Base-by-base conservation (phyloP, 2,113 vertebrate species). In the Conger conger region DNA sequence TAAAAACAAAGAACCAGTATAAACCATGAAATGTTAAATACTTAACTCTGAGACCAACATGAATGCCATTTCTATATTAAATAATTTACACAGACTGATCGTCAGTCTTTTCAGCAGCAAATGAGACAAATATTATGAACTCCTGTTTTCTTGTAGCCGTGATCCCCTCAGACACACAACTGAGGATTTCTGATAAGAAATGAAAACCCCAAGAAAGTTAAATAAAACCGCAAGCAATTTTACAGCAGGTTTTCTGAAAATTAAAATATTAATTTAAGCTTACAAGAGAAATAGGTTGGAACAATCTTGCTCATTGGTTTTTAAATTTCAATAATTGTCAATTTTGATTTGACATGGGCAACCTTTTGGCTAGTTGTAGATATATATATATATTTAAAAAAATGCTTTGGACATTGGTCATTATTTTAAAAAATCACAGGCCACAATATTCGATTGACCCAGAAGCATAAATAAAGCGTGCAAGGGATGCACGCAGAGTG, bases 21-120 rank as follows among this genome's bases (percentile, higher is more conserved):
- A 95, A 96, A 96, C 95, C 95, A 95, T 83, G 94, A 95, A 95
- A 96, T 95, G 95, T 97, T 97, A 97, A 97, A 96, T 97, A 97
- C 94, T 95, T 94, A 95, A 96, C 94, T 95, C 94, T 95, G 94
- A 95, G 96, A 94, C 93, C 95, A 92, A 95, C 76, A 92, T 92
- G 88, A 89, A 89, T 92, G 95, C 93, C 92, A 93, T 91, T 94
- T 94, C 89, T 90, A 88, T 92, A 94, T 93, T 95, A 86, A 96
- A 96, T 96, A 96, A 97, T 96, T 96, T 97, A 97, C 96, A 97
- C 91, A 83, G 93, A 93, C 91, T 94, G 92, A 94, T 94, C 91
- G 92, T 96, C 92, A 87, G 92, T 92, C 88, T 94, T 93, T 94
- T 95, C 94, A 96, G 96, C 95, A 97, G 95, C 95, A 96, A 94